phyloP scores from a whole-genome alignment of 2,113 vertebrate genomes.

The Melanerpes formicivorus region DNA sequence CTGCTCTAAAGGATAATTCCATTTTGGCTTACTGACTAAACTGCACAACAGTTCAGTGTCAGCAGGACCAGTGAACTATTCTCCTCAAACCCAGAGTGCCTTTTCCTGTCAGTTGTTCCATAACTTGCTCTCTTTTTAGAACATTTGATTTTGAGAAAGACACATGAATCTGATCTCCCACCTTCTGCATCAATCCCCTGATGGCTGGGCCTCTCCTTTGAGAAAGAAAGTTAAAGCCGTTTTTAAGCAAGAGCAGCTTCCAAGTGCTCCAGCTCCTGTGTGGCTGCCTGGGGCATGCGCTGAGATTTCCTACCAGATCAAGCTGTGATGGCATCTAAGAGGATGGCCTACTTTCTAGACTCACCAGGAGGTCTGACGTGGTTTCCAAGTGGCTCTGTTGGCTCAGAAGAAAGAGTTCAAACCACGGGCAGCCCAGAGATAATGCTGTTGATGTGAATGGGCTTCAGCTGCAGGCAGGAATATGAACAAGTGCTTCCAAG shows the following conservation, averaged over 20 bases:
- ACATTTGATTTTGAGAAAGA: background rate
- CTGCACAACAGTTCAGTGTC: background rate
- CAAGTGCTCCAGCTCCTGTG: rapidly evolving
- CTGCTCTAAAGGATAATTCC: background rate
- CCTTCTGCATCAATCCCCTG: background rate
- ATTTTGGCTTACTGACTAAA: background rate
- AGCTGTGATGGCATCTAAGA: background rate
- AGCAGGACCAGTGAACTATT: background rate
- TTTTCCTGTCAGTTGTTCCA: background rate
- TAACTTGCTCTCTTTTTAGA: background rate
- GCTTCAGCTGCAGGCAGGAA: background rate
- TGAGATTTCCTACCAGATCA: background rate
- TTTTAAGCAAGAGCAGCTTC: background rate
- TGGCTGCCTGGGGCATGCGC: background rate
- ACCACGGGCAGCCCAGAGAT: background rate
- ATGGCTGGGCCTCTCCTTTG: background rate
- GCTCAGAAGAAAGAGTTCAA: background rate
- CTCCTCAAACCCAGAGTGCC: background rate
- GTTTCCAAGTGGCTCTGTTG: background rate
- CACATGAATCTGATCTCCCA: background rate
- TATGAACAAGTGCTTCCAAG: background rate
- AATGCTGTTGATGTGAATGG: background rate
- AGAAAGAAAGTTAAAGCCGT: background rate
- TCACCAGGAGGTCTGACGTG: background rate
- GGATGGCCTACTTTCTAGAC: background rate